Percentiles rank a stretch among this genome's conserved stretches.
Conservation (phyloP, 2,113 vertebrate species). For the Todiramphus chloris region DNA sequence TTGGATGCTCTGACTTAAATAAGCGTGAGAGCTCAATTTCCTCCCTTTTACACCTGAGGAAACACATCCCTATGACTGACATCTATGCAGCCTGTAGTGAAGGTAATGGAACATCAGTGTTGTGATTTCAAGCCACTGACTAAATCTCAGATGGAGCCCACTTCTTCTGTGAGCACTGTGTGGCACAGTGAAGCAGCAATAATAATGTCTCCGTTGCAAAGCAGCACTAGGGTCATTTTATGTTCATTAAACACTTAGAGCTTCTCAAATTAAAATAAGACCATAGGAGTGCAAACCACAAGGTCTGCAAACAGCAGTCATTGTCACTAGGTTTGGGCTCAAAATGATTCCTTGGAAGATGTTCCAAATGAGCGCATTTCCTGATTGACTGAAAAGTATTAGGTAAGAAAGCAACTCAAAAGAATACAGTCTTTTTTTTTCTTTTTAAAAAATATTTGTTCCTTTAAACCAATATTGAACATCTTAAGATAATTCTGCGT, state of each 20-base stretch:
- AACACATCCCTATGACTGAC: background rate
- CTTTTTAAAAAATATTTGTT: background rate
- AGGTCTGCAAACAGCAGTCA: background rate
- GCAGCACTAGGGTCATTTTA: background rate
- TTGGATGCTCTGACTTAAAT: background rate
- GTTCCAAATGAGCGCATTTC: background rate
- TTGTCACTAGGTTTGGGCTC: background rate
- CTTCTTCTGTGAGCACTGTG: background rate
- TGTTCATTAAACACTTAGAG: background rate
- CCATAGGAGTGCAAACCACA: background rate
- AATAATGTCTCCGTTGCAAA: background rate
- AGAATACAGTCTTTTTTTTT: background rate
- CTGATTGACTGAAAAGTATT: background rate
- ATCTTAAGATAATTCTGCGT: background rate
- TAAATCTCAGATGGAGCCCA: background rate
- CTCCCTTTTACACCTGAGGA: background rate
- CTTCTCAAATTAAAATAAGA: background rate
- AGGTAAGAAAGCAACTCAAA: background rate
- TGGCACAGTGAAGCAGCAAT: background rate
- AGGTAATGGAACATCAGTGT: background rate
- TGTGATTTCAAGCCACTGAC: background rate
- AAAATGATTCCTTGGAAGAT: slow-evolving; percentile 1
- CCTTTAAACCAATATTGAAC: background rate
- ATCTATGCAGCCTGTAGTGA: background rate
- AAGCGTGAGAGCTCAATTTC: background rate